Evolutionary conservation across 2,888 invertebrate species (phyloP).

Genomic region (Poecilus cupreus): DNA sequence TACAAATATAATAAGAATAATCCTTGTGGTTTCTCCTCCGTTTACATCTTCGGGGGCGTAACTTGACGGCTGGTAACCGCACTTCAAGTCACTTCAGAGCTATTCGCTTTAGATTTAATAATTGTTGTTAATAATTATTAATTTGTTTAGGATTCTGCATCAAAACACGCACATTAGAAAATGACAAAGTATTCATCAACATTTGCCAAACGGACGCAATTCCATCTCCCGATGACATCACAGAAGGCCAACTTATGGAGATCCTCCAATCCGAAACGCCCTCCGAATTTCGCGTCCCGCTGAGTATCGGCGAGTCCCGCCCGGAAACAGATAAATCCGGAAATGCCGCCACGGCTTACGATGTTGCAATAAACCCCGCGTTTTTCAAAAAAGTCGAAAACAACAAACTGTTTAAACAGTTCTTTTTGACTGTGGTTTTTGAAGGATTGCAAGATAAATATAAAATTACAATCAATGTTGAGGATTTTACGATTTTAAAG

Average conservation of each 20-base stretch:
- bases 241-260: constrained; percentile 81
- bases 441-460: constrained; percentile 89
- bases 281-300: constrained; percentile 86
- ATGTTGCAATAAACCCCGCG: constrained; percentile 87
- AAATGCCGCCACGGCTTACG: constrained; percentile 83
- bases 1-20: too few species aligned
- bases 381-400: constrained; percentile 86
- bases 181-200: constrained; percentile 89
- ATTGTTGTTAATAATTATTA: not conserved
- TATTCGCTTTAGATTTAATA: too few species aligned
- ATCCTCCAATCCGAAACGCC: constrained; percentile 81
- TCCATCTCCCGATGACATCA: constrained; percentile 83
- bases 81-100: too few species aligned
- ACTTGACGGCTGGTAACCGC: too few species aligned
- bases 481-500: constrained; percentile 80
- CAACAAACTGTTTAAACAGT: constrained; percentile 83
- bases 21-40: too few species aligned
- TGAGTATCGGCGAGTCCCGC: constrained; percentile 91
- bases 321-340: constrained; percentile 87
- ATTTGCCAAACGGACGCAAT: constrained; percentile 87
- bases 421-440: constrained; percentile 86
- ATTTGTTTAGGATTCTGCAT: constrained; percentile 82
- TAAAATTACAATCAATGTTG: constrained; percentile 80
- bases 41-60: too few species aligned
- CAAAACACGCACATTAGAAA: constrained; percentile 81